Base-by-base conservation (phyloP, 2,797 vertebrate genomes). In the Brachyrhaphis roseni region DNA sequence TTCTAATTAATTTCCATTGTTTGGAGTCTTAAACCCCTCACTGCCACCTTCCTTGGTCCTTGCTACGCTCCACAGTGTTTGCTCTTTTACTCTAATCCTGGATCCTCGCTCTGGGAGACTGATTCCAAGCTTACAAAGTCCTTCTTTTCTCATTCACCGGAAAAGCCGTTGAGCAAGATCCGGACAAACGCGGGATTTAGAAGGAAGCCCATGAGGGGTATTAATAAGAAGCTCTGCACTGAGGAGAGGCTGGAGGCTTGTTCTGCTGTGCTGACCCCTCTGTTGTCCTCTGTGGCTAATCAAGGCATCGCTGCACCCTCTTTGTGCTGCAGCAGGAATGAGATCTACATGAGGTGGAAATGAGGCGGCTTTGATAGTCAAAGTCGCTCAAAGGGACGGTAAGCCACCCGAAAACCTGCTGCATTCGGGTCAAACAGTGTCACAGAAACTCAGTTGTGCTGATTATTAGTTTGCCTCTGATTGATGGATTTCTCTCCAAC, bases 1-100 rank as follows among this genome's bases (percentile, higher is more conserved):
- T 47, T 90, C 78, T 92, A 91, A 94, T 95, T 93, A 90, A 92
- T 92, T 92, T 87, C 88, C 62, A 90, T 93, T 95, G 91, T 94
- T 88, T 90, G 86, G 84, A 76, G 87, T 86, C 89, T 92, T 87
- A 86, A 75, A 43, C 39, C 82, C 80, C 76, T 85, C 84, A 45
- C 34, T 68, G 83, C 85, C 80, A 83, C 81, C 86, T 88, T 89
- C 87, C 82, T 87, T 77, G 41, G 88, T 87, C 86, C 82, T 87
- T 76, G 45, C 79, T 87, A 72, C 26, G 77, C 86, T 87, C 85
- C 82, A 76, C 7, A 83, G 88, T 91, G 79, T 93, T 91, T 88
- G 84, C 88, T 87, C 82, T 86, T 78, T 86, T 81, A 43, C 80
- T 84, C 87, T 93, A 94, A 94, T 94, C 93, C 92, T 78, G 88